Evolutionary conservation across 2,888 invertebrate genomes (phyloP), one percentile per base, ranked within the genome.

Genomic region (Choristoneura rosaceana): DNA sequence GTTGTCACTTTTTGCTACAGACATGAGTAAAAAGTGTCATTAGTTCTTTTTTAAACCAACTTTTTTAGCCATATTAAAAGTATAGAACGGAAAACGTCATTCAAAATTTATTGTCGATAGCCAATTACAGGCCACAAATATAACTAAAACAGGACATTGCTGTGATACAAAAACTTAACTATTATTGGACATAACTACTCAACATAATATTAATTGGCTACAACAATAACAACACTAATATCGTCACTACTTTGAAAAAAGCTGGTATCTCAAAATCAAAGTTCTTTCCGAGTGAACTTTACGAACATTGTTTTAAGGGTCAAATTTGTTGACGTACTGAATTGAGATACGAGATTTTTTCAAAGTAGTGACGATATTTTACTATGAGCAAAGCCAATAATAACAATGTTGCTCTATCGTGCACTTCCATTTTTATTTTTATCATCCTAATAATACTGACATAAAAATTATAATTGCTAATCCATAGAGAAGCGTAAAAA

Each of bases 401-500:
- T 65, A 65, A 25, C 25, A 25, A 25, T 65, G 47, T 69, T 33
- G 14, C 43, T 34, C n/a, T 12, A 64, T 25, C 34, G 34, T 59
- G 45, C 10, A 50, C 33, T n/a, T 7, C 45, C 14, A 59, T 64
- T 59, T 38, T 14, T 15, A 38, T 17, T 50, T 58, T 59, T 62
- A 67, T 17, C 14, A 38, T 55, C 59, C 10, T 45, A 59, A 59
- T 70, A 58, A 60, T 55, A 34, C n/a, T 34, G 52, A 52, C 64
- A 33, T 68, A 73, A 73, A 62, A 71, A 58, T 55, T 38, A 69
- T 73, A 52, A 69, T 69, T 60, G 64, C 43, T 62, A 4, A 64
- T 59, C 59, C 34, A 58, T 59, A 14, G 47, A 50, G n/a, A 15
- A 58, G 67, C 58, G 58, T 63, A 62, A 45, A 45, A 33, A n/a